A percentile compares a stretch with the other conserved stretches of the same genome.
Conservation (phyloP, 2,113 vertebrate species). For the Hypomesus transpacificus region DNA sequence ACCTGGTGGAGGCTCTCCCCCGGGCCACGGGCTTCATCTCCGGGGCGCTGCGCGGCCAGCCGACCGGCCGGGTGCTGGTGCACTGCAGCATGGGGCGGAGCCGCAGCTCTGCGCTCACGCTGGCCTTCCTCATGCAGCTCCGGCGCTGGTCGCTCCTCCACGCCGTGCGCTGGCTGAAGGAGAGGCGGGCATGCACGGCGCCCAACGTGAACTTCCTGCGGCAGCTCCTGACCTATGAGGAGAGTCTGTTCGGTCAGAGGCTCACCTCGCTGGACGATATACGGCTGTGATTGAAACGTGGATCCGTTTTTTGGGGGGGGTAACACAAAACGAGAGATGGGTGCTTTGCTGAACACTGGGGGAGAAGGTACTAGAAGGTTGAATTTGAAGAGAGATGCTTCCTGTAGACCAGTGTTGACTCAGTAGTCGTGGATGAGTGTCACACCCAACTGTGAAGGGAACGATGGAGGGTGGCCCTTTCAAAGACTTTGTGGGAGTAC, state of each 20-base stretch:
- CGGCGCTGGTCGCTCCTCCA: constrained; percentile 58
- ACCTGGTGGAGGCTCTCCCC: constrained; percentile 60
- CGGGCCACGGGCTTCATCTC: constrained; percentile 59
- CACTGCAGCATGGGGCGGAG: constrained; percentile 64
- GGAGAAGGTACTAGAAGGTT: neutral
- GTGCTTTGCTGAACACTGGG: constrained; percentile 6
- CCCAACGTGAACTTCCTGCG: constrained; percentile 63
- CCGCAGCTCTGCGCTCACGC: constrained; percentile 61
- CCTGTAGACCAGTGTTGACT: too few relatives aligned
- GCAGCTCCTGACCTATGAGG: constrained; percentile 62
- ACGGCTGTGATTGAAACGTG: constrained; percentile 33
- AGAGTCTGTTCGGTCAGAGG: constrained; percentile 61
- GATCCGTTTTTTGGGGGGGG: neutral
- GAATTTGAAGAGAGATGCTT: too few relatives aligned
- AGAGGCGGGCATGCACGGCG: constrained; percentile 57
- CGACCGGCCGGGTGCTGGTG: constrained; percentile 55
- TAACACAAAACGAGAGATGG: constrained; percentile 3
- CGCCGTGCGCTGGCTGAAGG: constrained; percentile 64
- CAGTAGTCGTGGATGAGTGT: too few relatives aligned
- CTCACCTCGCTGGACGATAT: constrained; percentile 62
- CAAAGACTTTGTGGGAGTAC: too few relatives aligned
- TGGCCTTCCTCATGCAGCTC: constrained; percentile 67
- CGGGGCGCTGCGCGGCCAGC: constrained; percentile 43
- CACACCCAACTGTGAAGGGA: too few relatives aligned
- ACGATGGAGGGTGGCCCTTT: too few relatives aligned